phyloP scores from a whole-genome alignment of 2,888 invertebrate genomes.

The Nomada hirtipes region DNA sequence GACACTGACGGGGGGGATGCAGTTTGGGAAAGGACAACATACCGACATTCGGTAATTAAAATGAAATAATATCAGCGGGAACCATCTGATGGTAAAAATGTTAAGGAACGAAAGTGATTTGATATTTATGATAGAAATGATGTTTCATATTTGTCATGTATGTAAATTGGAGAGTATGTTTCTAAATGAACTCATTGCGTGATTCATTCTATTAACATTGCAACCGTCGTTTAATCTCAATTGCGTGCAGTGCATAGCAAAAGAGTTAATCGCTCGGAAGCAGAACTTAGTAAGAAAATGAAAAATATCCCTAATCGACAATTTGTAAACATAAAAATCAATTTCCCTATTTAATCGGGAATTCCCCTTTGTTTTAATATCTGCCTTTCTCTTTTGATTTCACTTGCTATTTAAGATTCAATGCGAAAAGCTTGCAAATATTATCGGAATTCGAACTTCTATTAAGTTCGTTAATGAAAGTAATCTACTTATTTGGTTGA shows the following conservation, averaged over 20 bases:
- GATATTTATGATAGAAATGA: no score
- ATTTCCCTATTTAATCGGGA: background rate
- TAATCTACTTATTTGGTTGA: no score
- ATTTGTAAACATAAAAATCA: background rate
- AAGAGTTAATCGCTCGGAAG: background rate
- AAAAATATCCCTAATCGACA: background rate
- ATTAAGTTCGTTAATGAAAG: no score
- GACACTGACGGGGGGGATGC: background rate
- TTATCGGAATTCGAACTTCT: no score
- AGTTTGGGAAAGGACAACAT: background rate
- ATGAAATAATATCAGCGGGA: background rate
- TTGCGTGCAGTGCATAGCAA: background rate
- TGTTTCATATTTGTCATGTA: no score
- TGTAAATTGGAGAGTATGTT: no score
- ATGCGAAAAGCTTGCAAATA: no score
- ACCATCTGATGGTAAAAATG: background rate
- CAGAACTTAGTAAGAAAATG: background rate
- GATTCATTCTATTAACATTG: background rate
- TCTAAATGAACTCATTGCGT: background rate
- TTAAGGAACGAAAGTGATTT: background rate
- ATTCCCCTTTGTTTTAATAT: background rate
- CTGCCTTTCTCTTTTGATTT: background rate
- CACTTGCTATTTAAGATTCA: no score
- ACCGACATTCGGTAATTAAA: background rate
- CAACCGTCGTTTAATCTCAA: background rate